phyloP scores from a whole-genome alignment of 2,113 vertebrate species.

The Cryptomyrus ogoouensis region DNA sequence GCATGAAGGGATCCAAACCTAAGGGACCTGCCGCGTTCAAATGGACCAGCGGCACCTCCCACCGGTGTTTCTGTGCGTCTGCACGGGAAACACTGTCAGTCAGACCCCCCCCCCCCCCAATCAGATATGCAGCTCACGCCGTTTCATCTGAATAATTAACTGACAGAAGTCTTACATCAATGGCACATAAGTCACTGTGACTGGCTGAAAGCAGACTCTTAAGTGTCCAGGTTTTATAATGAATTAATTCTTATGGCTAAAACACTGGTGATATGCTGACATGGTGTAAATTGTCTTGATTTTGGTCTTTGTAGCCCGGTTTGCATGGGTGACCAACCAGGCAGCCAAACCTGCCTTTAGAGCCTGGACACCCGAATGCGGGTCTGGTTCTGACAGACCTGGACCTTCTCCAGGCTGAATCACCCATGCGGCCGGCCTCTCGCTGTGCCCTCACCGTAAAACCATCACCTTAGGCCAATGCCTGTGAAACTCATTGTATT shows the following conservation, averaged over 20 bases:
- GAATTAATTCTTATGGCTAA: not conserved
- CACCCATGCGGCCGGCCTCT: not conserved
- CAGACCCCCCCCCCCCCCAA: not conserved
- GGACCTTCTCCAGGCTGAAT: not conserved
- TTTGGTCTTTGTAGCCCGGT: not conserved
- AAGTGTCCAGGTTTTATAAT: not conserved
- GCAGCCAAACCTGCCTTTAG: not conserved
- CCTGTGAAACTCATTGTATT: not conserved
- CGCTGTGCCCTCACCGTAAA: not conserved
- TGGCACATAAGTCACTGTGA: not conserved
- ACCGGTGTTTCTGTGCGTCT: not conserved
- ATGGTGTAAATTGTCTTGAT: not conserved
- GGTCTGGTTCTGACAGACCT: not conserved
- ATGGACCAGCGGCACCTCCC: not conserved
- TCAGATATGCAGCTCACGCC: not conserved
- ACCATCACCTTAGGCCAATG: not conserved
- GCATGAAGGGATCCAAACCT: not conserved
- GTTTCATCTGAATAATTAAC: not conserved
- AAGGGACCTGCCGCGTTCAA: not conserved
- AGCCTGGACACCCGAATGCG: not conserved
- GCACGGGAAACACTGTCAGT: not conserved
- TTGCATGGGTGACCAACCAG: not conserved
- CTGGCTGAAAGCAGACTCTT: not conserved
- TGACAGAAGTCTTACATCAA: not conserved
- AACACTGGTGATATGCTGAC: not conserved